Evolutionary conservation across 2,888 invertebrate genomes (phyloP), one percentile per base, ranked within the genome.

Genomic region (Leptinotarsa rubiginosa): DNA sequence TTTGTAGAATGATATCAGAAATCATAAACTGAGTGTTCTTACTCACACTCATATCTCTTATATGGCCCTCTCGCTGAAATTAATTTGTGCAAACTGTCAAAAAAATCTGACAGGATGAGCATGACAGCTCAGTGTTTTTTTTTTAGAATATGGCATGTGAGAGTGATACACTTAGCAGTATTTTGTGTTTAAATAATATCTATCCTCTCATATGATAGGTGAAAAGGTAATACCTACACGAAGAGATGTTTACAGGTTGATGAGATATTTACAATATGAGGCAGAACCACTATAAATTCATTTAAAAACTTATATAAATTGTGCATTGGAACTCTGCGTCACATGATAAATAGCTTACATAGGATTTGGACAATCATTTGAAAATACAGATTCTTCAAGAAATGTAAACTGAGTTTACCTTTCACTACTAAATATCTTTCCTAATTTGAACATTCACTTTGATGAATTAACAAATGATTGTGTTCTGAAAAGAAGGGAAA

Each of bases 61-160:
- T 50, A 67, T 67, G n/a, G 50, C 49, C 22, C 67, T 15, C 13
- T 56, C 47, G 16, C n/a, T 50, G 52, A 18, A 47, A 54, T 68
- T 25, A 20, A 54, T 31, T 54, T 20, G 54, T 69, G 69, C 56
- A 47, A 59, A 69, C 47, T 54, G 56, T 56, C 56, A 47, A 68
- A 54, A 10, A 18, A 59, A 67, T 49, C 67, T 12, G 83, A 85
- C 79, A 84, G 81, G 80, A 80, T 69, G 78, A 83, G 82, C 79
- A 74, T 80, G 78, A 78, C 77, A 76, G 64, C 74, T 69, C 74
- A 72, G 74, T 75, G 74, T 75, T 47, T 65, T 47, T 41, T 41
- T 68, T 68, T 72, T 84, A 85, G 84, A 85, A 85, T 86, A 85
- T 85, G 85, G 84, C 84, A 85, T 84, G 82, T 84, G 84, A 84